Percentiles rank a stretch among this genome's conserved stretches.
Conservation (phyloP, 2,888 invertebrate species). For the Liopterus haemorrhoidalis region DNA sequence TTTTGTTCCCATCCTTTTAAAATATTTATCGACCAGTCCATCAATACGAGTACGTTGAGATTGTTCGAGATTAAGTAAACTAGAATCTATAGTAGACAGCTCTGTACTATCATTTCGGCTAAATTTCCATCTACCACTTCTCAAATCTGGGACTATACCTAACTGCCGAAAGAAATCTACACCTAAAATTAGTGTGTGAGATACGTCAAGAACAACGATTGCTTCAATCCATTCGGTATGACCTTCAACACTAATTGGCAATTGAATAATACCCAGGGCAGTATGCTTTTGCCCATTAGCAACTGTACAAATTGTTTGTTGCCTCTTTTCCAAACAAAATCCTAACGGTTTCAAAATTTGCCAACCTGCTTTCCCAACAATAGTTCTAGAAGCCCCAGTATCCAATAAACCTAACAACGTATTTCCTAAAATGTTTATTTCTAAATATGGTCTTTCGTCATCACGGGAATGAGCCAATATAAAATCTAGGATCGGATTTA, state of each 20-base stretch:
- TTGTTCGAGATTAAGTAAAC: background rate
- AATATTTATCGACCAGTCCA: background rate
- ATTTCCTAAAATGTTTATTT: background rate
- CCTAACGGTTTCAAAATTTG: background rate
- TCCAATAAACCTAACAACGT: background rate
- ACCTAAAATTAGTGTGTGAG: constrained; percentile 8
- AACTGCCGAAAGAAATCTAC: constrained; percentile 14
- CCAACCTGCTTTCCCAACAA: background rate
- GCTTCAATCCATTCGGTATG: background rate
- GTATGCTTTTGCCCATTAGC: background rate
- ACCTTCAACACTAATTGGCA: background rate
- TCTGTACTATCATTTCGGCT: background rate
- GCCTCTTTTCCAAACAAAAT: background rate
- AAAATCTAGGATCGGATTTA: constrained; percentile 3
- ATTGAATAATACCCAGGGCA: background rate
- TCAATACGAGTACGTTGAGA: background rate
- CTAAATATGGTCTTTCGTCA: constrained; percentile 5
- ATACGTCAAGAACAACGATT: constrained; percentile 1
- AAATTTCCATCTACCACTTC: constrained; percentile 1
- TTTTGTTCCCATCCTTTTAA: background rate
- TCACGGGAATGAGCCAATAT: background rate
- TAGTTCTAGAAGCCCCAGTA: constrained; percentile 3
- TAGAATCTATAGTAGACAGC: background rate
- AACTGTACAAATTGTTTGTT: background rate
- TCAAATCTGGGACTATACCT: constrained; percentile 7